phyloP scores from a whole-genome alignment of 2,797 vertebrate species.

The Poliocrania exsul region DNA sequence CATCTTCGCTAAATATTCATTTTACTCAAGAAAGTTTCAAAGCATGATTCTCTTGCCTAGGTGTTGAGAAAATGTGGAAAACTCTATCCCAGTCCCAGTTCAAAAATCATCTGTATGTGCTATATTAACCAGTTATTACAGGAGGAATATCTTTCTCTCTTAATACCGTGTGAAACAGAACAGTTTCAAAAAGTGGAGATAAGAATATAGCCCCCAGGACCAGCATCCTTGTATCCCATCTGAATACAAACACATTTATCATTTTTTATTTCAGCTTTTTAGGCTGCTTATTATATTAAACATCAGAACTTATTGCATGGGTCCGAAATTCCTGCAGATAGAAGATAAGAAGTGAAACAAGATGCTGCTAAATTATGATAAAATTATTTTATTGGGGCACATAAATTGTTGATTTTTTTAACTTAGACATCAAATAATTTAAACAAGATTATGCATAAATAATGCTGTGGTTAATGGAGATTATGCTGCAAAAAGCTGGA shows the following conservation, averaged over 20 bases:
- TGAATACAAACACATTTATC: background rate
- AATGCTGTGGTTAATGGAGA: background rate
- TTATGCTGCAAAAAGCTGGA: background rate
- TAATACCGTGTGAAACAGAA: background rate
- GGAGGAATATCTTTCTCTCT: background rate
- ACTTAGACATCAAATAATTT: background rate
- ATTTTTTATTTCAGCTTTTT: background rate
- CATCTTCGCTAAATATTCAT: background rate
- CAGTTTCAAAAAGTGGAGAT: background rate
- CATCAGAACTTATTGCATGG: background rate
- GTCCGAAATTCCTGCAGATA: background rate
- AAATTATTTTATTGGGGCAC: background rate
- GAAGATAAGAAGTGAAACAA: background rate
- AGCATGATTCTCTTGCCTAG: background rate
- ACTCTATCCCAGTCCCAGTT: background rate
- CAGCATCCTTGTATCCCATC: background rate
- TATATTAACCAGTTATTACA: background rate
- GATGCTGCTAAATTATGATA: background rate
- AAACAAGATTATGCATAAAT: background rate
- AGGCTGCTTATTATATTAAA: background rate
- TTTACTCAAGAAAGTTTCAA: background rate
- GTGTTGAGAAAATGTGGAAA: background rate
- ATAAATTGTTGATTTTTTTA: background rate
- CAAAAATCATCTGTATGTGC: background rate
- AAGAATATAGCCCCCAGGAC: background rate